Conservation (phyloP, 2,113 vertebrate species). For the Vireo altiloquus region DNA sequence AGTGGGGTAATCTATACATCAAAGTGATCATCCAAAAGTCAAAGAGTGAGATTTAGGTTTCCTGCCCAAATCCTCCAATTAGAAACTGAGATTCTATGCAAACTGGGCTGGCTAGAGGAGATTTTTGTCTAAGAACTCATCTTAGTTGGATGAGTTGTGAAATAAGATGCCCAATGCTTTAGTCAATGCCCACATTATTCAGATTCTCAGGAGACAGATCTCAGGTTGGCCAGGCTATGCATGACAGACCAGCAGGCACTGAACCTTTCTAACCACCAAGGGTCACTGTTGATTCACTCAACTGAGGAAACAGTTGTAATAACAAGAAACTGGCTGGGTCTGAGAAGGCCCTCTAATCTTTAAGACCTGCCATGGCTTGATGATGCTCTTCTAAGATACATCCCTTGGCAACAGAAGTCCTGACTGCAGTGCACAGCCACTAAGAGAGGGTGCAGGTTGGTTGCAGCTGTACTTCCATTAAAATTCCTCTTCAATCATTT, state of each 20-base stretch:
- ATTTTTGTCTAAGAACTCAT: neutral
- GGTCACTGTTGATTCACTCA: conserved; percentile 62
- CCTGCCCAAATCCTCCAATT: neutral
- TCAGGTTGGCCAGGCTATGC: neutral
- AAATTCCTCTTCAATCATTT: neutral
- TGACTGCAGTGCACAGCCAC: neutral
- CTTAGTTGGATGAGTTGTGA: neutral
- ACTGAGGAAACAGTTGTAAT: neutral
- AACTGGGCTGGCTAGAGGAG: neutral
- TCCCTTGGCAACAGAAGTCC: neutral
- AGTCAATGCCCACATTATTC: neutral
- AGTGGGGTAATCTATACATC: neutral
- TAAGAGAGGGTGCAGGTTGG: neutral
- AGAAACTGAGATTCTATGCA: neutral
- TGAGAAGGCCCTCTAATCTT: neutral
- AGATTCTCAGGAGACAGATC: neutral
- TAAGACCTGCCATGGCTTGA: neutral
- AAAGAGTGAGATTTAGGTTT: neutral
- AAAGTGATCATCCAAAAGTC: neutral
- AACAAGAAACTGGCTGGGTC: neutral
- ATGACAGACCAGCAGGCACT: neutral
- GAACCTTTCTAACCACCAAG: conserved; percentile 40
- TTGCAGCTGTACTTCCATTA: neutral
- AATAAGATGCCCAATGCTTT: neutral
- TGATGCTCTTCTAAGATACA: neutral